Percentiles rank a stretch among this genome's conserved stretches.
Evolutionary conservation across 2,797 vertebrate species (phyloP).

Genomic region (Anguilla megastoma): DNA sequence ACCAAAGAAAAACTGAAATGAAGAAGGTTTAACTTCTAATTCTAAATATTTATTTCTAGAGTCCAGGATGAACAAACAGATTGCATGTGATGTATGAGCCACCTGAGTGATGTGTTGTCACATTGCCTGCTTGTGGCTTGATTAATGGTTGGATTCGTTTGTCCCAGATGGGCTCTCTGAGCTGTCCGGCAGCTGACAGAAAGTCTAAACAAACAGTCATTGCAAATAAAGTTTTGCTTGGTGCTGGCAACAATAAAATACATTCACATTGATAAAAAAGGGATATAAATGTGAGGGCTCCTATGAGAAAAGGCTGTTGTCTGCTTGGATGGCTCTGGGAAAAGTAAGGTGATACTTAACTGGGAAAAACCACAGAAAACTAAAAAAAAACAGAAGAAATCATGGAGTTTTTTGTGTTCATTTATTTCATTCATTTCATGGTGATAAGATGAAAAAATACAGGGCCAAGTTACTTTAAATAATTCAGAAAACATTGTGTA

Average conservation of each 20-base stretch:
- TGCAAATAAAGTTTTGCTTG: constrained; percentile 11
- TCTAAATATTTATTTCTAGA: background rate
- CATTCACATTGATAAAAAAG: background rate
- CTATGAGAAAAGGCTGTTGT: background rate
- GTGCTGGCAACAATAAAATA: background rate
- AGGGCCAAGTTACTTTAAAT: no score
- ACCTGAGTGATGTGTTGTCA: constrained; percentile 1
- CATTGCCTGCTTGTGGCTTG: constrained; percentile 11
- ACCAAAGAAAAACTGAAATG: background rate
- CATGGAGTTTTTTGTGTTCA: no score
- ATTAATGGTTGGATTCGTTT: constrained; percentile 4
- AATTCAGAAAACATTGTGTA: no score
- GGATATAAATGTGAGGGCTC: background rate
- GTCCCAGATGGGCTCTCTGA: background rate
- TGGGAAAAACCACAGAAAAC: no score
- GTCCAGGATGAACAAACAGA: background rate
- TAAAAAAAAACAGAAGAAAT: no score
- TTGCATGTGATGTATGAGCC: background rate
- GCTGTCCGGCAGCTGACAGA: constrained; percentile 7
- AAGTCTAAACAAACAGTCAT: background rate
- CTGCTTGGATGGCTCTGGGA: background rate
- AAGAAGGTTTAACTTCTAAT: background rate
- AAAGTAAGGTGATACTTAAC: no score
- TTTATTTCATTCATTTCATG: no score
- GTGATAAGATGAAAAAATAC: no score